phyloP scores from a whole-genome alignment of 2,888 invertebrate species.

The Selenia dentaria region DNA sequence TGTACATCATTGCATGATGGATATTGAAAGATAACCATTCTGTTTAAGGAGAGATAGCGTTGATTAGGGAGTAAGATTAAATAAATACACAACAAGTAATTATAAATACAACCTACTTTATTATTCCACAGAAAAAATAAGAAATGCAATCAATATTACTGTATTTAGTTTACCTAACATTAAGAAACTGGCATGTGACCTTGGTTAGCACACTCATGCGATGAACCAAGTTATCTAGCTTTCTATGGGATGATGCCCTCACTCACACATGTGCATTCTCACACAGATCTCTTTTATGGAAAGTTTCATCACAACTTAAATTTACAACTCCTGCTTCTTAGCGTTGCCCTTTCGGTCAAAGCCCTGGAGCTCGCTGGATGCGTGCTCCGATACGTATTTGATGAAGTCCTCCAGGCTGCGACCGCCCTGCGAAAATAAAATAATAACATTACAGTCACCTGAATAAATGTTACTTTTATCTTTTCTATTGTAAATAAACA shows the following conservation, averaged over 20 bases:
- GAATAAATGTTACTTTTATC: too few relatives aligned
- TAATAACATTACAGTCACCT: background rate
- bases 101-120: conserved; percentile 82
- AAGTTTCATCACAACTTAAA: conserved; percentile 54
- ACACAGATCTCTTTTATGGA: conserved; percentile 77
- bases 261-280: conserved; percentile 42
- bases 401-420: conserved; percentile 97
- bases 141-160: conserved; percentile 81
- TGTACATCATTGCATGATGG: too few relatives aligned
- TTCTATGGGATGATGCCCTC: conserved; percentile 22
- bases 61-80: too few relatives aligned
- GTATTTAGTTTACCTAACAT: conserved; percentile 72
- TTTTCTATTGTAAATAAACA: too few relatives aligned
- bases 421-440: conserved; percentile 89
- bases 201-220: conserved; percentile 28
- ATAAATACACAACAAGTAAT: conserved; percentile 45
- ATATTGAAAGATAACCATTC: too few relatives aligned
- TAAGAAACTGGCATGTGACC: conserved; percentile 44
- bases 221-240: conserved; percentile 27
- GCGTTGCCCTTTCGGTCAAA: conserved; percentile 93
- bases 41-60: too few relatives aligned
- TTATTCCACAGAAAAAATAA: conserved; percentile 68
- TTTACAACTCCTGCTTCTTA: conserved; percentile 79
- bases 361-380: conserved; percentile 94
- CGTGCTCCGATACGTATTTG: conserved; percentile 96